phyloP scores from a whole-genome alignment of 2,113 vertebrate species.

The Rhombomys opimus region DNA sequence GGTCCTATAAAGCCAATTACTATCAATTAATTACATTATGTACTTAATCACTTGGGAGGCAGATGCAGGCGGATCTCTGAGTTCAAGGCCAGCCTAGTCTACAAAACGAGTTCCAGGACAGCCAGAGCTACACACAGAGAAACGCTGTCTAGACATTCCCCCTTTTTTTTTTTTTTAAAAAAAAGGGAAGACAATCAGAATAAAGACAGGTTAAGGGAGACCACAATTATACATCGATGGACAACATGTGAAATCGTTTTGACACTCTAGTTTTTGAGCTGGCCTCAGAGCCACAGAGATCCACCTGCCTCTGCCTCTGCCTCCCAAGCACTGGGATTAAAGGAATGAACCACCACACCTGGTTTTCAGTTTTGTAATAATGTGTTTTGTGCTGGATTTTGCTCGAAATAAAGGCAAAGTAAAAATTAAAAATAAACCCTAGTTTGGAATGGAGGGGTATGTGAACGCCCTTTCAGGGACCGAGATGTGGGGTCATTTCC shows the following conservation, averaged over 20 bases:
- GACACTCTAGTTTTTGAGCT: not conserved
- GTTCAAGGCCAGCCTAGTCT: too few species aligned
- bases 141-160: too few species aligned
- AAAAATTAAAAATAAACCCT: not conserved
- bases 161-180: too few species aligned
- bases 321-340: not conserved
- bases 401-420: not conserved
- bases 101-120: too few species aligned
- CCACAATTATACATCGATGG: not conserved
- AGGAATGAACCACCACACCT: not conserved
- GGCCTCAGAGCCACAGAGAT: not conserved
- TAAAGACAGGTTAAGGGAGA: not conserved
- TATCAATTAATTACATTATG: not conserved
- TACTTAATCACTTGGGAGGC: too few species aligned
- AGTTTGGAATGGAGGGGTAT: not conserved
- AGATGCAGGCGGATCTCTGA: too few species aligned
- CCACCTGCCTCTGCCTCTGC: not conserved
- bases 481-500: not conserved
- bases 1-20: not conserved
- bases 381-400: not conserved
- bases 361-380: not conserved
- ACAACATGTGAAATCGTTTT: not conserved
- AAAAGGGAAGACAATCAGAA: not conserved
- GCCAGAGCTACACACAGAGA: too few species aligned
- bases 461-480: not conserved